Conservation (phyloP, 2,888 invertebrate genomes). For the Noctua janthe region DNA sequence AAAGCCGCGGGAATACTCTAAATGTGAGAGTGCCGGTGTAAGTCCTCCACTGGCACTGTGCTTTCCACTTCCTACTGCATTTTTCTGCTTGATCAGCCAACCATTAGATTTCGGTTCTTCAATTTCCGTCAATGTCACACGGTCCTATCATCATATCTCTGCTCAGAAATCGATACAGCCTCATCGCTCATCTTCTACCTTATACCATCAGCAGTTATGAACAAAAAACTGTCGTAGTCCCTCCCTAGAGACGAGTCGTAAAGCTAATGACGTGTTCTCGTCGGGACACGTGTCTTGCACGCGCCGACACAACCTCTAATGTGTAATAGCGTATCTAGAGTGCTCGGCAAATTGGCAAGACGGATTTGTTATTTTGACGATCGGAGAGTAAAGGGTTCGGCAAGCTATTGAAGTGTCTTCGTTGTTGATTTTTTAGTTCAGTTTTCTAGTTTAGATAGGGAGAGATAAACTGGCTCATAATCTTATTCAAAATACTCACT, state of each 20-base stretch:
- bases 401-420: background rate
- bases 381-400: conserved; percentile 53
- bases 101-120: background rate
- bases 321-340: conserved; percentile 66
- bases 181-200: background rate
- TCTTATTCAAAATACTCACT: background rate
- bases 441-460: background rate
- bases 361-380: conserved; percentile 54
- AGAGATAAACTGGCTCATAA: background rate
- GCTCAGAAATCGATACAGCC: background rate
- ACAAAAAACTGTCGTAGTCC: conserved; percentile 73
- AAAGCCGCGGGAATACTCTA: background rate
- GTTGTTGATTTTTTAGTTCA: background rate
- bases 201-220: conserved; percentile 49
- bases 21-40: background rate
- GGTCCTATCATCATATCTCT: background rate
- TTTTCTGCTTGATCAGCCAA: background rate
- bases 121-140: background rate
- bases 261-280: conserved; percentile 87
- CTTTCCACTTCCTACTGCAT: background rate
- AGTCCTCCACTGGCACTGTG: background rate
- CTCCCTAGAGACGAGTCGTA: conserved; percentile 80
- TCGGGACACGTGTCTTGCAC: conserved; percentile 84
- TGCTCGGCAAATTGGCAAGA: conserved; percentile 66
- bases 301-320: conserved; percentile 82